Base-by-base conservation (phyloP, 2,888 invertebrate species). In the Himalopsyche tibetana region DNA sequence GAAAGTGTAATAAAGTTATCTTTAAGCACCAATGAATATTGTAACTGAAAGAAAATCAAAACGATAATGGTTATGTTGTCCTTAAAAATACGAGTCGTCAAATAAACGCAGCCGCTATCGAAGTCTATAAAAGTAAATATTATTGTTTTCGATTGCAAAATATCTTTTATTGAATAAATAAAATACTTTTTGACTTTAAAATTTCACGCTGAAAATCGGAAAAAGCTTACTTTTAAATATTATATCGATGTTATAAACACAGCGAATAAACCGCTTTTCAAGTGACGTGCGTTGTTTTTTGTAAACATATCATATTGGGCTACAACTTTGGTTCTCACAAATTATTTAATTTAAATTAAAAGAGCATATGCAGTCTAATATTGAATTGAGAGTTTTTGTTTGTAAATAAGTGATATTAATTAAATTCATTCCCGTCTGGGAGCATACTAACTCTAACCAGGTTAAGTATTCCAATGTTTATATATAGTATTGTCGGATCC, bases 11-110 rank as follows among this genome's bases (percentile, higher is more conserved):
- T 28, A 63, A 63, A 19, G 11, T 63, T 63, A 63, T 63, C 63
- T 19, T 63, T 28, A 19, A 63, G 19, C 19, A 28, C 28, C 63
- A 63, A 19, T 63, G 63, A 63, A 28, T 63, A 63, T 63, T 63
- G 63, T 19, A 28, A 19, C 19, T 3, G 63, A 63, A 63, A 63
- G n/a, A 28, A 63, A 63, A 63, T 82, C 82, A 82, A 12, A 51
- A 51, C 82, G 82, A 82, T 82, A 55, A 82, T 55, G 51, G 82
- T 38, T 45, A n/a, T 36, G 42, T 12, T 51, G n/a, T 17, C 82
- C 36, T 51, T 82, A 51, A 82, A 82, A 51, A 82, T 19, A 82
- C 42, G 51, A 40, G 51, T 42, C 55, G 51, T 82, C 17, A 82
- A 36, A 51, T 55, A 9, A 82, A 82, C 55, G 38, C 28, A n/a